Evolutionary conservation across 2,797 vertebrate species (phyloP).

Genomic region (Gallirallus australis): DNA sequence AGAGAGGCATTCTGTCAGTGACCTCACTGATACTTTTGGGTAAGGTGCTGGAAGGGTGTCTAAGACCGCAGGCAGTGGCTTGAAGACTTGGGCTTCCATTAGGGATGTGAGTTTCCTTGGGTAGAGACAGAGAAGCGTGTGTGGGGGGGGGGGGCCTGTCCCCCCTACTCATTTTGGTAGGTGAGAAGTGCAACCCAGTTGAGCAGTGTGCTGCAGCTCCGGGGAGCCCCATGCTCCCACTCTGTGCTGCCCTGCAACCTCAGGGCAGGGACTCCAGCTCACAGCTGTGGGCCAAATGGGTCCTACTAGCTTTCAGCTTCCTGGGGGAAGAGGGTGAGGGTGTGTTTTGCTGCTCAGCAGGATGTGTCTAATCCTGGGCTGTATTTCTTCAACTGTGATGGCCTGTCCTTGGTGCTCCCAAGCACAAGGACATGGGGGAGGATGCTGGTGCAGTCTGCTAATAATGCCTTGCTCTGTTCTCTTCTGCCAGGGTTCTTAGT

Average conservation of each 20-base stretch:
- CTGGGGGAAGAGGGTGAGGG: not conserved
- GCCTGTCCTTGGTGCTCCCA: not conserved
- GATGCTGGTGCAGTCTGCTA: not conserved
- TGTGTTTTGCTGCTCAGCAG: not conserved
- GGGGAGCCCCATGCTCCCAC: fast-evolving
- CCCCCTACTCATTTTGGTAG: not conserved
- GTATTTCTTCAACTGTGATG: not conserved
- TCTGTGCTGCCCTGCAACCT: not conserved
- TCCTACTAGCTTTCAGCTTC: not conserved
- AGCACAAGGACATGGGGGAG: fast-evolving
- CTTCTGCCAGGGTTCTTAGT: not conserved
- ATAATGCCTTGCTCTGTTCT: not conserved
- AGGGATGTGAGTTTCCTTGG: not conserved
- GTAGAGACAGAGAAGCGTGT: not conserved
- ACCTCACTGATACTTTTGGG: not conserved
- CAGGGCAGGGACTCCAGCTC: not conserved
- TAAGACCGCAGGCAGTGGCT: not conserved
- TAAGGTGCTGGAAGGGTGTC: not conserved
- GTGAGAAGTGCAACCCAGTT: not conserved
- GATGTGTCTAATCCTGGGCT: conserved; percentile 29
- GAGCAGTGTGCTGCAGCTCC: not conserved
- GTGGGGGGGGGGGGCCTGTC: not conserved
- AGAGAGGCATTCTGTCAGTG: not conserved
- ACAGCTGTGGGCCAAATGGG: not conserved
- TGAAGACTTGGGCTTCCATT: not conserved